These are phyloP conservation scores for Leptobrachium leishanense DNA, from an alignment of 2,113 vertebrate species.

Conservation along the genomic window DNA sequence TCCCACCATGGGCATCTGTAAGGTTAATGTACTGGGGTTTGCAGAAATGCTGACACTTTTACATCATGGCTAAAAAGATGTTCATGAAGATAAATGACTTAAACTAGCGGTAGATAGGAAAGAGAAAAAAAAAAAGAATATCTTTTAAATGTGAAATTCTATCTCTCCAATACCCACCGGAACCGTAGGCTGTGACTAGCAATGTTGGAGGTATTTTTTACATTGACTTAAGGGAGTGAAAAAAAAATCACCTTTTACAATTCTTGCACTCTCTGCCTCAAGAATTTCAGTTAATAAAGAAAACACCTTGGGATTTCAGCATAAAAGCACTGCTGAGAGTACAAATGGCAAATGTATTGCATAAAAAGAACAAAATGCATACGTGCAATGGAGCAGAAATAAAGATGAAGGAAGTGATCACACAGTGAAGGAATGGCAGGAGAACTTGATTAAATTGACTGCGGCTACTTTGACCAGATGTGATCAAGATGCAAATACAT, in stretches of 20 bases:
- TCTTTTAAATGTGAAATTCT: background rate
- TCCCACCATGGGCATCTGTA: too few relatives aligned
- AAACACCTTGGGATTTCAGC: conserved; percentile 49
- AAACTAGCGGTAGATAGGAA: background rate
- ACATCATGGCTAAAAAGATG: background rate
- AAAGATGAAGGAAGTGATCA: background rate
- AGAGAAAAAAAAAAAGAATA: background rate
- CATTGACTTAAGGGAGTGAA: background rate
- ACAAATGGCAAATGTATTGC: conserved; percentile 39
- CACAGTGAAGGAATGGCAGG: conserved; percentile 25
- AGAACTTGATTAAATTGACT: conserved; percentile 29
- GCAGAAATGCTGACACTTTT: background rate
- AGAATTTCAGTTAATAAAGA: conserved; percentile 56
- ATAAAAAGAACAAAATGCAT: conserved; percentile 20
- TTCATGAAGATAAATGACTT: background rate
- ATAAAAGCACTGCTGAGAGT: conserved; percentile 52
- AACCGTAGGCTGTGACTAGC: background rate
- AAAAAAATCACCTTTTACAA: conserved; percentile 38
- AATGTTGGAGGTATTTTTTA: conserved; percentile 11
- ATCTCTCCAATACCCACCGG: background rate
- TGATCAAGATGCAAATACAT: conserved; percentile 12
- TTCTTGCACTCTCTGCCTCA: conserved; percentile 49
- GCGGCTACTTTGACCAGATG: background rate
- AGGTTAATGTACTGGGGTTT: too few relatives aligned
- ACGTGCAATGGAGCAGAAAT: conserved; percentile 27